Conservation (phyloP, 2,797 vertebrate genomes). For the Eulemur coronatus region DNA sequence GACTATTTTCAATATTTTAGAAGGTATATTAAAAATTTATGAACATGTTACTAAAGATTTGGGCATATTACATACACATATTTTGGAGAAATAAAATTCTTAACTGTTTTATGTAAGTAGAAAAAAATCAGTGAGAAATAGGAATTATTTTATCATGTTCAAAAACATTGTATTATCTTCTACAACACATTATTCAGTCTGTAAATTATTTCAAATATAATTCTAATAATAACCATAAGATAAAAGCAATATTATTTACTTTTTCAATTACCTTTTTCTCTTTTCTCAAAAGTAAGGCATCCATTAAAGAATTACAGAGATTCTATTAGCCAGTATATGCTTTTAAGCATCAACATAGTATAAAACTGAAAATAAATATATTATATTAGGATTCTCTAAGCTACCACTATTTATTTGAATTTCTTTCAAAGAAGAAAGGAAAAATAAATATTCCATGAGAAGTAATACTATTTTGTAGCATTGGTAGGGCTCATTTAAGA, state of each 20-base stretch:
- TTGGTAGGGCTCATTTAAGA: neutral
- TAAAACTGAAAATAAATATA: constrained; percentile 31
- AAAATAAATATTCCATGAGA: neutral
- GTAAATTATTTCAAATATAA: constrained; percentile 3
- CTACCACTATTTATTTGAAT: constrained; percentile 12
- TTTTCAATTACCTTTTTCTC: neutral
- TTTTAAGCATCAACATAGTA: neutral
- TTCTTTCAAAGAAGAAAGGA: neutral
- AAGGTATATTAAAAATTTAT: neutral
- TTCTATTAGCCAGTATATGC: neutral
- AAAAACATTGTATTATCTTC: neutral
- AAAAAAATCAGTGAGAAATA: neutral
- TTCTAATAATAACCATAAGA: neutral
- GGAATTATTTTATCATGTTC: neutral
- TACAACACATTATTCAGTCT: neutral
- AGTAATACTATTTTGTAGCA: neutral
- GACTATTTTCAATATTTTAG: neutral
- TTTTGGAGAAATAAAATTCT: neutral
- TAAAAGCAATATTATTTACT: neutral
- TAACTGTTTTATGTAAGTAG: neutral
- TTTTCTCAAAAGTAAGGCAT: neutral
- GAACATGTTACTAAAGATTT: neutral
- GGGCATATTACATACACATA: neutral
- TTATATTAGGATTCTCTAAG: neutral
- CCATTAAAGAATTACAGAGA: neutral